Percentiles rank a stretch among this genome's conserved stretches.
Evolutionary conservation across 2,888 invertebrate species (phyloP).

Genomic region (Aphidius colemani): DNA sequence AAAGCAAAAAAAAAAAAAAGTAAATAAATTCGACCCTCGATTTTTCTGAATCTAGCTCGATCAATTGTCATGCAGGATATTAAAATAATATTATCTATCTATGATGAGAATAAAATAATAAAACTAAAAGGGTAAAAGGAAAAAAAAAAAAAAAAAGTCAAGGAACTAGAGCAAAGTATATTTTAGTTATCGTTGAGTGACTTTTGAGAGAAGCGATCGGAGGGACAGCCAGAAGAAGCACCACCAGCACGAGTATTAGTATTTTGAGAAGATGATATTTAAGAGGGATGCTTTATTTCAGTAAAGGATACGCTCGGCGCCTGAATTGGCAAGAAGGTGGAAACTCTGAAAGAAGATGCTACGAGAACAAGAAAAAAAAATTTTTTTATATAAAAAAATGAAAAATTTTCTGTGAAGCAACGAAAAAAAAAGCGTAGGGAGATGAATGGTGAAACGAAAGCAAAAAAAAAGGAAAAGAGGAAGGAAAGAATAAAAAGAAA

Average conservation of each 20-base stretch:
- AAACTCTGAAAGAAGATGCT: no score
- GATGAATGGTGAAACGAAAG: constrained; percentile 19
- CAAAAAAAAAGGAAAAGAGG: constrained; percentile 14
- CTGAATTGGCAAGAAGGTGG: constrained; percentile 11
- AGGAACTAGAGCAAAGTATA: constrained; percentile 13
- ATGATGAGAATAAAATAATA: neutral
- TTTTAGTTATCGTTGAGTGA: no score
- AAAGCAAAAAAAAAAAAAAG: no score
- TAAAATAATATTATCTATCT: constrained; percentile 15
- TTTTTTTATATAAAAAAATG: constrained; percentile 14
- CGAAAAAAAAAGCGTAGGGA: constrained; percentile 18
- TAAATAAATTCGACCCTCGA: neutral
- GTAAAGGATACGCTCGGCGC: constrained; percentile 8
- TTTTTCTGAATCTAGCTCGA: constrained; percentile 34
- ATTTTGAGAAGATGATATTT: no score
- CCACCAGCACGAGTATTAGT: no score
- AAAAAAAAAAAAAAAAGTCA: constrained; percentile 18
- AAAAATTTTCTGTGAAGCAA: constrained; percentile 22
- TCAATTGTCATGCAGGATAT: constrained; percentile 5
- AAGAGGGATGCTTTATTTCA: constrained; percentile 8
- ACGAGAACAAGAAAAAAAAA: no score
- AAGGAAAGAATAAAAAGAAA: neutral
- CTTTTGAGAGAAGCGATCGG: no score
- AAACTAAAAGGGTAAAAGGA: no score
- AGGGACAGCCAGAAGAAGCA: no score